Percentiles rank a stretch among this genome's conserved stretches.
These are phyloP conservation scores for Holacanthella duospinosa DNA, from an alignment of 2,888 invertebrate genomes.

Conservation along the genomic window DNA sequence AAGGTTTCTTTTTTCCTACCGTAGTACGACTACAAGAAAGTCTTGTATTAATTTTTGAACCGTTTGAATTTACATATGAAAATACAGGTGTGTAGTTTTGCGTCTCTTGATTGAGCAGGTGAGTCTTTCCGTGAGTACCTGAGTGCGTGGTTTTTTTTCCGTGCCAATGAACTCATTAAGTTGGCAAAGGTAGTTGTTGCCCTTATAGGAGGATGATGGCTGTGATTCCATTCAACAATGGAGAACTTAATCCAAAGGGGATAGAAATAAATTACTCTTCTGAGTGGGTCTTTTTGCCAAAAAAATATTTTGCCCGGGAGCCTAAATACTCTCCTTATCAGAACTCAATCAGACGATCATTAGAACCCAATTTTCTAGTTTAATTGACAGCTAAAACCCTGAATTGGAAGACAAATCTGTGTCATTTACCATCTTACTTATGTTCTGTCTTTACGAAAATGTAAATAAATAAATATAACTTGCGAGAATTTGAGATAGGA, in stretches of 20 bases:
- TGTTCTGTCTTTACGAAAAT: no score
- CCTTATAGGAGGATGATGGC: not conserved
- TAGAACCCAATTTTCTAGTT: not conserved
- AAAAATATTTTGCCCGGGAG: not conserved
- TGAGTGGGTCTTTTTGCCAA: no score
- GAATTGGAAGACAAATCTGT: not conserved
- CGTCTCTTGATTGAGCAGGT: not conserved
- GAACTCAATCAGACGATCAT: not conserved
- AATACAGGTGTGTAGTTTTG: not conserved
- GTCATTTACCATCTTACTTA: not conserved
- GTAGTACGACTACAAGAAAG: no score
- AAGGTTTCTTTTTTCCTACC: no score
- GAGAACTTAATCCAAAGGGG: not conserved
- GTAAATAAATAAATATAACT: no score
- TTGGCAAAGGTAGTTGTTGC: not conserved
- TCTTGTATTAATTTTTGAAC: no score
- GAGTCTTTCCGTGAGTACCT: not conserved
- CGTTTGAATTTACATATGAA: not conserved
- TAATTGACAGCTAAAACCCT: not conserved
- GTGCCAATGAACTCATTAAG: conserved; percentile 24
- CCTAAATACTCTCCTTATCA: not conserved
- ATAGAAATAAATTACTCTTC: no score
- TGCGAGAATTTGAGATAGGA: not conserved
- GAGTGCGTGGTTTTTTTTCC: not conserved
- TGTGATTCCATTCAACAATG: not conserved